These are phyloP conservation scores for Catharus fuscescens DNA, from an alignment of 2,113 vertebrate species.

Conservation along the genomic window DNA sequence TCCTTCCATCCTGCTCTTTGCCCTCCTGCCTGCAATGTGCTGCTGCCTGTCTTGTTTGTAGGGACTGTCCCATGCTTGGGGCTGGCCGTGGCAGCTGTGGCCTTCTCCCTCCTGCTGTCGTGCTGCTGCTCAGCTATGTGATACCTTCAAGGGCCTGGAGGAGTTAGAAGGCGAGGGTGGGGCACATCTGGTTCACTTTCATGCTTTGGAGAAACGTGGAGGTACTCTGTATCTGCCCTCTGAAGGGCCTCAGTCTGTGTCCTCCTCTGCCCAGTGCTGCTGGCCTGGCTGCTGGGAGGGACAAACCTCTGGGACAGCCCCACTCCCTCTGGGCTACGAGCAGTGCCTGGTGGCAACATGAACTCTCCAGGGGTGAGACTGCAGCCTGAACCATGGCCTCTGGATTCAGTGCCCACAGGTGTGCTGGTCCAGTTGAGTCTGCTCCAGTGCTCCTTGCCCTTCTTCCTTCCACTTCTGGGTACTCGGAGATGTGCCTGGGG, in stretches of 20 bases:
- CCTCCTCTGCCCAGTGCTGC: not conserved
- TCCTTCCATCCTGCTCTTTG: not conserved
- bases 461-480: not conserved
- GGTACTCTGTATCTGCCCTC: not conserved
- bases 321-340: rapidly evolving
- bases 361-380: not conserved
- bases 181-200: not conserved
- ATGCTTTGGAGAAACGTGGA: not conserved
- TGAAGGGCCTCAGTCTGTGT: not conserved
- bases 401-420: not conserved
- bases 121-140: not conserved
- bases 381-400: not conserved
- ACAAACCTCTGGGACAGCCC: not conserved
- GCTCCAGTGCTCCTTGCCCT: not conserved
- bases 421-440: not conserved
- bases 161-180: not conserved
- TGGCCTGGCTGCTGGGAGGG: not conserved
- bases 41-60: not conserved
- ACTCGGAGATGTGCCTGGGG: rapidly evolving
- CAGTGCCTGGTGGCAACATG: rapidly evolving
- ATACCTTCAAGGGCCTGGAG: not conserved
- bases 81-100: not conserved
- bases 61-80: not conserved
- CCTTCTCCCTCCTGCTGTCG: not conserved
- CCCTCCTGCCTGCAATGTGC: not conserved